phyloP scores from a whole-genome alignment of 2,797 vertebrate genomes.

The Apodemus agrarius region DNA sequence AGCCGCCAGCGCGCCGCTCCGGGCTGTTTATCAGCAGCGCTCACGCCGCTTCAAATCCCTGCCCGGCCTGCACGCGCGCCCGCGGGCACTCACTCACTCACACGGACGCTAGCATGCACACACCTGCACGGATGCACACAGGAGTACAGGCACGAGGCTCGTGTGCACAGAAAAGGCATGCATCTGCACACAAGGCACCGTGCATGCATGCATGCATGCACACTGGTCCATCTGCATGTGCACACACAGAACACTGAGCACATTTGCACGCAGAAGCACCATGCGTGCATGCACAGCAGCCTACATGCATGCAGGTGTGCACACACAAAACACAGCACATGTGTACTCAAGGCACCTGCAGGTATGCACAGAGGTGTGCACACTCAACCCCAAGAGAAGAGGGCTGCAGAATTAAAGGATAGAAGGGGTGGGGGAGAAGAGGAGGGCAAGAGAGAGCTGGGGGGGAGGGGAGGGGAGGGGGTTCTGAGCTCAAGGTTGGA shows the following conservation, averaged over 20 bases:
- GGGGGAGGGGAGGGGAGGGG: too few relatives aligned
- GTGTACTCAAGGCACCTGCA: not conserved
- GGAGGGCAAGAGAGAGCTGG: not conserved
- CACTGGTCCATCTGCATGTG: not conserved
- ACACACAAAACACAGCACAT: not conserved
- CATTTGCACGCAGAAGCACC: not conserved
- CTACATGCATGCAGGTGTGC: not conserved
- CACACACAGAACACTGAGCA: not conserved
- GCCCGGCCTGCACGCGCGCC: not conserved
- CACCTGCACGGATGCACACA: not conserved
- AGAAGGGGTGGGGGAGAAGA: too few relatives aligned
- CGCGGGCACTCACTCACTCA: not conserved
- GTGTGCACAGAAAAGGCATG: not conserved
- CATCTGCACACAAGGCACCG: not conserved
- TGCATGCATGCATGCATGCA: not conserved
- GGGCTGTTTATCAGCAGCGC: constrained; percentile 87
- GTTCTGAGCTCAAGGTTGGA: not conserved
- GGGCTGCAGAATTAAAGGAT: not conserved
- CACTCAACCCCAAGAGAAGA: not conserved
- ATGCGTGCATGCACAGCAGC: not conserved
- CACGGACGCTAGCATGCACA: not conserved
- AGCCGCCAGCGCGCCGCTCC: constrained; percentile 77
- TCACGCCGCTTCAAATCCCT: constrained; percentile 82
- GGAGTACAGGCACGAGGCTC: not conserved
- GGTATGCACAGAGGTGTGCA: not conserved